Base-by-base conservation (phyloP, 2,113 vertebrate genomes). In the Indri indri region DNA sequence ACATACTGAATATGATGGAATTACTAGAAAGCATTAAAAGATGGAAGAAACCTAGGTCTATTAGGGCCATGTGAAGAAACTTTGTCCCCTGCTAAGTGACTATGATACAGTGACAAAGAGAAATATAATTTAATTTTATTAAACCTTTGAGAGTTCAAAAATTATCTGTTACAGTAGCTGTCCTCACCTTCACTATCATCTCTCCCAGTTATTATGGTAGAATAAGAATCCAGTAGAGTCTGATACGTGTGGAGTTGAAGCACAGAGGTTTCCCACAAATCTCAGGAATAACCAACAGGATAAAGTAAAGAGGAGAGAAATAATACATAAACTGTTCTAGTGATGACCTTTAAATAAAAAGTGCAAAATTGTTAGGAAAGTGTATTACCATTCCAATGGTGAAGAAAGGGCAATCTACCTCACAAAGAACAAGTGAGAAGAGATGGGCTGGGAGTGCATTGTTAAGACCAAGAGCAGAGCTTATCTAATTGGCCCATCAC, bases 11-110 rank as follows among this genome's bases (percentile, higher is more conserved):
- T 83, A 66, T 66, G 18, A 92, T 32, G 4, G 11, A 95, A 93
- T 79, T 83, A 88, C 6, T 82, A 71, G n/a, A 8, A 86, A 90
- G 5, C 68, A 91, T 59, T 91, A 91, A 95, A 95, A 89, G 45
- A 85, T 88, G 1, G n/a, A 95, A 80, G 70, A 66, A 93, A 54
- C 20, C 5, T 85, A 61, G n/a, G 1, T 65, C 37, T 54, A 32
- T 47, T 30, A 84, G 68, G 37, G 10, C 3, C 32, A 37, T 86
- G 47, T 91, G 50, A 85, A 81, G 54, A 93, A 96, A 61, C 13
- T 1, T n/a, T 59, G 17, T 42, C 45, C 52, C 90, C 7, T 76
- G 17, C 32, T 85, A 47, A 66, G 14, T 81, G 11, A 84, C 54
- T 79, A 59, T 61, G 82, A 23, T 54, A 76, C 14, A 81, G 76